Evolutionary conservation across 2,797 vertebrate species (phyloP), one percentile per base, ranked within the genome.

Genomic region (Adelosebastes latens): DNA sequence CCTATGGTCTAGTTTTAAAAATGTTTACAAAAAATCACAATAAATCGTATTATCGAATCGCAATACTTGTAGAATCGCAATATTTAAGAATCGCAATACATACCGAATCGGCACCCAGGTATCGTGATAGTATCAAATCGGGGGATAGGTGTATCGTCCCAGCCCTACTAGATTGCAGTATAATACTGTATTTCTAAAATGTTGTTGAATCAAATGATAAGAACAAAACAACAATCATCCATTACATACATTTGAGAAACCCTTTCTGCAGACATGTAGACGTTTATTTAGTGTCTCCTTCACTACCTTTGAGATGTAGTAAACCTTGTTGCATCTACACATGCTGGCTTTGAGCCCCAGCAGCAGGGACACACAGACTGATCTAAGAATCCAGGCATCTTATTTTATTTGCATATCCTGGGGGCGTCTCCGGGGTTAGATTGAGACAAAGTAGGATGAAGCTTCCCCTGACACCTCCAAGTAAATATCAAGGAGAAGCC

Each of bases 341-440:
- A 49, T 24, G 12, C 42, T 31, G 34, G 11, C 14, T 68, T 53
- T 63, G n/a, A 68, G 66, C 25, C 59, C 6, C 12, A 29, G 25
- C 65, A 39, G 22, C 66, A 55, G 36, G 56, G 53, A 46, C 46
- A 32, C 8, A 6, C 49, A 31, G 32, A 52, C 0, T 32, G 49
- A 49, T 20, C 27, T 20, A 34, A 29, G 58, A 71, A 75, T 25
- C 53, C 18, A 8, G 34, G 36, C 29, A 46, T 75, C 70, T 62
- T 58, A n/a, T 58, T 83, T 68, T 59, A 27, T 79, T 81, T 80
- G 72, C 62, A 27, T 68, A 27, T 32, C n/a, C 32, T 74, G 13
- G 70, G 72, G 68, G 68, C 4, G 6, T 77, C 72, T 65, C 53
- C 56, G 8, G 14, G 60, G 64, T 59, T 55, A 13, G 46, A 71